Evolutionary conservation across 2,888 invertebrate species (phyloP).

Genomic region (Alloplasta piceator): DNA sequence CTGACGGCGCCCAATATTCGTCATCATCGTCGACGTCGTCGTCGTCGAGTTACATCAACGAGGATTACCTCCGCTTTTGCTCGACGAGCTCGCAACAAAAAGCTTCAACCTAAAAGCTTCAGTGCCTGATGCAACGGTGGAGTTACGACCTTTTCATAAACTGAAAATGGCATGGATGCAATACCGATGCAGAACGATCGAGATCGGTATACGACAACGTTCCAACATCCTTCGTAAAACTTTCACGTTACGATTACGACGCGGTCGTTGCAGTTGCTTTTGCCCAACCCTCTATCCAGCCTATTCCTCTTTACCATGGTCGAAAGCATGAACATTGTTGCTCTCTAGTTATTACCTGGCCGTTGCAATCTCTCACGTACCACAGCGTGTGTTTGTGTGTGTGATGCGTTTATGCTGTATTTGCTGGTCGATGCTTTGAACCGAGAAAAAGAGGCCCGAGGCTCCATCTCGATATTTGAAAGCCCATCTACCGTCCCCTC

Average conservation of each 20-base stretch:
- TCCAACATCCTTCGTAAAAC: slow-evolving; percentile 76
- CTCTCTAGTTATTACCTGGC: slow-evolving; percentile 34
- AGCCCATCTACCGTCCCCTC: not conserved
- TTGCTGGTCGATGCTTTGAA: slow-evolving; percentile 39
- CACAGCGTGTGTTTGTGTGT: too few relatives aligned
- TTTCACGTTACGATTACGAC: slow-evolving; percentile 78
- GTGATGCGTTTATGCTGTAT: slow-evolving; percentile 19
- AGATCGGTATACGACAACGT: slow-evolving; percentile 45
- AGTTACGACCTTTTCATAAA: too few relatives aligned
- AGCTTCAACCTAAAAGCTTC: too few relatives aligned
- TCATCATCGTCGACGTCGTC: slow-evolving; percentile 1
- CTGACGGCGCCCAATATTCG: slow-evolving; percentile 31
- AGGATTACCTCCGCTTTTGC: slow-evolving; percentile 1
- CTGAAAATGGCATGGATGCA: not conserved
- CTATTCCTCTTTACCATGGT: slow-evolving; percentile 60
- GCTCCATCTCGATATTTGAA: slow-evolving; percentile 17
- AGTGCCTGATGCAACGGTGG: too few relatives aligned
- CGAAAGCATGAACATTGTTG: slow-evolving; percentile 30
- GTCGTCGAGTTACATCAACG: slow-evolving; percentile 45
- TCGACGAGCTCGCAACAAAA: not conserved
- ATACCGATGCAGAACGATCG: slow-evolving; percentile 34
- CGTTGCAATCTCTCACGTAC: slow-evolving; percentile 6
- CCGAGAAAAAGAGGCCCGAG: slow-evolving; percentile 24
- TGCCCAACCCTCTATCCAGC: slow-evolving; percentile 47
- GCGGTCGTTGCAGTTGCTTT: slow-evolving; percentile 71